Percentiles rank a stretch among this genome's conserved stretches.
phyloP scores from a whole-genome alignment of 2,888 invertebrate genomes.

The Agrotis segetum region DNA sequence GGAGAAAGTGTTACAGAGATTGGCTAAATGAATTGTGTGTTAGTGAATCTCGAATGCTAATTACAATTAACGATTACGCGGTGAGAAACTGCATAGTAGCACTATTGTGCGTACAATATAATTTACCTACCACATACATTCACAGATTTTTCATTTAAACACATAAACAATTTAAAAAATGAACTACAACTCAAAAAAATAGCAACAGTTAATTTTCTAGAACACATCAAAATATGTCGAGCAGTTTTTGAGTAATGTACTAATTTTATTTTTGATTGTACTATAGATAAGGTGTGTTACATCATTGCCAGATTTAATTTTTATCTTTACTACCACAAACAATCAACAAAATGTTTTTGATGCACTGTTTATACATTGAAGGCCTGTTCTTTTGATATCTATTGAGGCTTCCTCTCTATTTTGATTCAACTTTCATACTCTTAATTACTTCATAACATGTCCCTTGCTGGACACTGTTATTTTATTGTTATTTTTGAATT shows the following conservation, averaged over 20 bases:
- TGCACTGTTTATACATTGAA: conserved; percentile 7
- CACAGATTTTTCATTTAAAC: background rate
- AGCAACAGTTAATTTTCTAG: background rate
- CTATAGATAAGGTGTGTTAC: conserved; percentile 48
- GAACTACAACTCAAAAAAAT: background rate
- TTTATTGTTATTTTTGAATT: no score
- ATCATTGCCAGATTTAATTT: conserved; percentile 49
- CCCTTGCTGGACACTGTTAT: no score
- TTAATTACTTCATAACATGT: no score
- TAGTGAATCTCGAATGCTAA: no score
- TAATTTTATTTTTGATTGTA: conserved; percentile 47
- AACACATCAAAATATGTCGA: conserved; percentile 32
- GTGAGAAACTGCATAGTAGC: conserved; percentile 59
- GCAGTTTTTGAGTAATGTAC: conserved; percentile 29
- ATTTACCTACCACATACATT: conserved; percentile 5
- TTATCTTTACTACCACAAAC: conserved; percentile 37
- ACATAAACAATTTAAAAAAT: background rate
- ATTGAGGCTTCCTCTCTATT: conserved; percentile 2
- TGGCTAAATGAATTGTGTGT: conserved; percentile 49
- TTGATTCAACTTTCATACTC: background rate
- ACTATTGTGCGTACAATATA: conserved; percentile 44
- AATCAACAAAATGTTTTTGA: conserved; percentile 25
- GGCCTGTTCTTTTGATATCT: background rate
- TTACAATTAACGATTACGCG: conserved; percentile 68
- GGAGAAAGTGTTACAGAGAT: conserved; percentile 61